These are phyloP conservation scores for Girardinichthys multiradiatus DNA, from an alignment of 2,113 vertebrate species.

Conservation along the genomic window DNA sequence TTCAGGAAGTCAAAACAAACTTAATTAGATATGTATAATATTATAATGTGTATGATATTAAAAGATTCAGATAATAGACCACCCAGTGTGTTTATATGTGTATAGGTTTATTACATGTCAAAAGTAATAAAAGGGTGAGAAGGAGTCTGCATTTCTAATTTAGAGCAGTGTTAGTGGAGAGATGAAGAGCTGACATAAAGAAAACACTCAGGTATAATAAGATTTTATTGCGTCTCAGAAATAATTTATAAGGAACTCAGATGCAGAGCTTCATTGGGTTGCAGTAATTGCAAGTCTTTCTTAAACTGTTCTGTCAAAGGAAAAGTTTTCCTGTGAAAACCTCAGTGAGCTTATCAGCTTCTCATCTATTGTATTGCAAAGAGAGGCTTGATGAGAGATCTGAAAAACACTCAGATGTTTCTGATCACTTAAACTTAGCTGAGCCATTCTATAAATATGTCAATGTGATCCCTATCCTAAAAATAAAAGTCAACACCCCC, in stretches of 20 bases:
- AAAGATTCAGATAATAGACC: no score
- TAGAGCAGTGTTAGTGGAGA: constrained; percentile 40
- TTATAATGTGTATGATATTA: no score
- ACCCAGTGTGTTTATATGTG: no score
- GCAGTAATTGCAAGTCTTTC: not conserved
- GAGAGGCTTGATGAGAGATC: not conserved
- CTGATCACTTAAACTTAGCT: not conserved
- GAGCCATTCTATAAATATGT: constrained; percentile 13
- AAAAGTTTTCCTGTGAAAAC: not conserved
- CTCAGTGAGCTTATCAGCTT: not conserved
- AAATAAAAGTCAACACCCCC: constrained; percentile 15
- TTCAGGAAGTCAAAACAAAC: not conserved
- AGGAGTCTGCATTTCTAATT: constrained; percentile 43
- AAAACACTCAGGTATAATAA: constrained; percentile 30
- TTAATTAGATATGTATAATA: no score
- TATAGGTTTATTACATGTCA: not conserved
- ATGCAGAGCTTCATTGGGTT: constrained; percentile 10
- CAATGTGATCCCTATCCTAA: not conserved
- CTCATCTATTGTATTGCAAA: not conserved
- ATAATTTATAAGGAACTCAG: constrained; percentile 29
- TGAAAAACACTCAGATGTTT: not conserved
- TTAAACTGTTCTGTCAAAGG: constrained; percentile 23
- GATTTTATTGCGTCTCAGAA: constrained; percentile 39
- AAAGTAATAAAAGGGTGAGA: constrained; percentile 44
- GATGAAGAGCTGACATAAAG: not conserved